Percentiles rank a stretch among this genome's conserved stretches.
Evolutionary conservation across 2,888 invertebrate species (phyloP).

Genomic region (Cristatella mucedo): DNA sequence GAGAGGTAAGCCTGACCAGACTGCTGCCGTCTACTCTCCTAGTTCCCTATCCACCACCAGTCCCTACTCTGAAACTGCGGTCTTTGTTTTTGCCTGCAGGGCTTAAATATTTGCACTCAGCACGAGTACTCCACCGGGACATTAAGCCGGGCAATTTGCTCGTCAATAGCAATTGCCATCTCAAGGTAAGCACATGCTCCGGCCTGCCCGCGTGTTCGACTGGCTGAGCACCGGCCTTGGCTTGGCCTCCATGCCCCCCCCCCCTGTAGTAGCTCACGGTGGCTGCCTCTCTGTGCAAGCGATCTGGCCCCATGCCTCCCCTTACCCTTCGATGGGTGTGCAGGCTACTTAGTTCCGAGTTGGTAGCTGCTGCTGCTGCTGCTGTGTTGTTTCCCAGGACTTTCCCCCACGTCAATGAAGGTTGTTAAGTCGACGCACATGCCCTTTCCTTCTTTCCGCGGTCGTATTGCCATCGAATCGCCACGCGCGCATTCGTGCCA

Average conservation of each 20-base stretch:
- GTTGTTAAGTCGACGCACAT: no score
- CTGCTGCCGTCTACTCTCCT: neutral
- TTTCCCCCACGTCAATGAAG: no score
- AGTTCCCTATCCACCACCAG: neutral
- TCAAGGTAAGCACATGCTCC: slow-evolving; percentile 52
- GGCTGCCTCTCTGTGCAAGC: no score
- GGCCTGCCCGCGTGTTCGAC: neutral
- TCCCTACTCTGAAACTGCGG: neutral
- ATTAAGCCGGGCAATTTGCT: slow-evolving; percentile 97
- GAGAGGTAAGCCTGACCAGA: slow-evolving; percentile 55
- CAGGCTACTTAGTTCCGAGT: no score
- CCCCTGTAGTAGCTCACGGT: no score
- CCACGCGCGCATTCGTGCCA: neutral
- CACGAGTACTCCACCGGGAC: slow-evolving; percentile 90
- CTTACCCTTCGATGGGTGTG: no score
- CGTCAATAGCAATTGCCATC: slow-evolving; percentile 96
- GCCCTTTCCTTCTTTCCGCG: no score
- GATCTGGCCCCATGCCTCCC: no score
- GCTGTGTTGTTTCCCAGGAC: no score
- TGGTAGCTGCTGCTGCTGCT: no score
- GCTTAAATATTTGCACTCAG: slow-evolving; percentile 93
- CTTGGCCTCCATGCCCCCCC: no score
- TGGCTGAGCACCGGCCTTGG: no score
- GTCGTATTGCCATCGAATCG: neutral
- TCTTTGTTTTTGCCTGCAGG: slow-evolving; percentile 45